Conservation (phyloP, 2,797 vertebrate species). For the Amblyraja radiata region DNA sequence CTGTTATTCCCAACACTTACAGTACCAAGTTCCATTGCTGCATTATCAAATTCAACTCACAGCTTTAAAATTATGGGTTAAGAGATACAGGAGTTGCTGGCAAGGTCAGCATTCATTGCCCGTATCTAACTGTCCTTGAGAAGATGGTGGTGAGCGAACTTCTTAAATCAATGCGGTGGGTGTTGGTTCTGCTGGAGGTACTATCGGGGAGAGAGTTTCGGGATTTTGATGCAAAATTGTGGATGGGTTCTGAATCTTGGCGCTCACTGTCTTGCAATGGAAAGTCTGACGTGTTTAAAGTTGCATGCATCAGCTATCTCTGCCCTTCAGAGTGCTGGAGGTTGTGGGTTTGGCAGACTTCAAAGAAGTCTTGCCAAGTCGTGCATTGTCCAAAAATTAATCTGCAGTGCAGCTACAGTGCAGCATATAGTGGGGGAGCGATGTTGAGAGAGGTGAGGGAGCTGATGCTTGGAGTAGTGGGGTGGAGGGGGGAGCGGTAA, state of each 20-base stretch:
- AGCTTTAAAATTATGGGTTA: background rate
- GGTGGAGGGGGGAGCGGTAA: background rate
- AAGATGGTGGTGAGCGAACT: background rate
- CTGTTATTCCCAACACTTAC: background rate
- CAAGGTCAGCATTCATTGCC: background rate
- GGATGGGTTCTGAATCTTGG: background rate
- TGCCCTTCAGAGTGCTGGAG: background rate
- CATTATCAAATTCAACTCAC: background rate
- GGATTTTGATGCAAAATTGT: background rate
- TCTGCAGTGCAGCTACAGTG: background rate
- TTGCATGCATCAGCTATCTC: background rate
- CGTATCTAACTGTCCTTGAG: background rate
- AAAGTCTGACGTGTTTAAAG: background rate
- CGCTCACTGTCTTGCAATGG: background rate
- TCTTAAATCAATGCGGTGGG: background rate
- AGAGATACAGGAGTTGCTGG: background rate
- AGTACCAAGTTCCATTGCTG: background rate
- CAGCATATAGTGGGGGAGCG: background rate
- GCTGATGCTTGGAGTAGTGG: background rate
- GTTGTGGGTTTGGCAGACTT: background rate
- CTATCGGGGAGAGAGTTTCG: background rate
- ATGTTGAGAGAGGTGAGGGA: background rate
- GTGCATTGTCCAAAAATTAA: background rate
- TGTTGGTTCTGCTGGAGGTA: background rate
- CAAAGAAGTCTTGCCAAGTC: background rate